Evolutionary conservation across 30 jellyfish, hydroid and myxozoan genomes (phyloP).

Genomic region (Aurelia sp.): DNA sequence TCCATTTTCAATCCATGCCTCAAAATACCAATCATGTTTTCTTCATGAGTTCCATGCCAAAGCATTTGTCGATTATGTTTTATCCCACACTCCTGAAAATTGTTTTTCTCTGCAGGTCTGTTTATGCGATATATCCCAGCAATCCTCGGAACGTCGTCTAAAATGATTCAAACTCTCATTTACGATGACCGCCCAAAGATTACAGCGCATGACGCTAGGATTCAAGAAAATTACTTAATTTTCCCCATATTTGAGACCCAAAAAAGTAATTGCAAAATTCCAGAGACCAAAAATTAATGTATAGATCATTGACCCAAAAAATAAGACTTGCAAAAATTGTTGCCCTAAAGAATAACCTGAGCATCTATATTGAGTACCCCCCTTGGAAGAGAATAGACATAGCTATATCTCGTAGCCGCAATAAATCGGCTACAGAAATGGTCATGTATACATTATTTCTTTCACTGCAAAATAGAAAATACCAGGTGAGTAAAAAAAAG

Average conservation of each 20-base stretch:
- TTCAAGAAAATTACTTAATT: too few relatives aligned
- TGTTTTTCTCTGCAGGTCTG: conserved; percentile 26
- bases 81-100: conserved; percentile 1
- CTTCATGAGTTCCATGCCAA: conserved; percentile 79
- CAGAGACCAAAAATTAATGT: not conserved
- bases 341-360: too few relatives aligned
- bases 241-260: too few relatives aligned
- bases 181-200: too few relatives aligned
- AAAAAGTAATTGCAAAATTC: not conserved
- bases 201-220: too few relatives aligned
- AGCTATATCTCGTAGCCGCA: not conserved
- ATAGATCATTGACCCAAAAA: not conserved
- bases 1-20: conserved; percentile 44
- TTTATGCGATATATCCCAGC: conserved; percentile 64
- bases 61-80: conserved; percentile 55
- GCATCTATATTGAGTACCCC: too few relatives aligned
- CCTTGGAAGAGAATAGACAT: too few relatives aligned
- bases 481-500: too few relatives aligned
- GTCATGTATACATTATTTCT: not conserved
- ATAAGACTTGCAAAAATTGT: too few relatives aligned
- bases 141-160: not conserved
- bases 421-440: not conserved
- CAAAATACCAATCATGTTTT: conserved; percentile 66
- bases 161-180: not conserved
- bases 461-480: not conserved